Evolutionary conservation across 2,888 invertebrate genomes (phyloP), one percentile per base, ranked within the genome.

Genomic region (Hypomecis punctinalis): DNA sequence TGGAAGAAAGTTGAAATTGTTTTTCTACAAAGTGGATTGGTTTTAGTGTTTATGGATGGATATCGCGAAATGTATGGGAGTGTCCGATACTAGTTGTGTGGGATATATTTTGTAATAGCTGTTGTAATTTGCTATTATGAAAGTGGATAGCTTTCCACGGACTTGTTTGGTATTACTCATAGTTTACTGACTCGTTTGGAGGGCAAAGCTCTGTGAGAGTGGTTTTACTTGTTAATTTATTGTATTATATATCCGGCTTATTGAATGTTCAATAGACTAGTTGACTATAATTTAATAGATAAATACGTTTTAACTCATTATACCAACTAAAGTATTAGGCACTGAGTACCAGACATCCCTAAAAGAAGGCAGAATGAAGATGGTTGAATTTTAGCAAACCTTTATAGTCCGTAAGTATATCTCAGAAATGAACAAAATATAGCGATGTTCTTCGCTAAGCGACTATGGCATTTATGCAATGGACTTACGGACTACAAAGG

Each of bases 121-220:
- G 66, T 66, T 64, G 62, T 64, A 68, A 55, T 56, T 68, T 48
- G 54, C 47, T 71, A 63, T 68, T 70, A 71, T 61, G 68, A 68
- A 69, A 71, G 58, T 54, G 9, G 53, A 60, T 64, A 35, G 39
- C 60, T 64, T 64, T 64, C 55, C 51, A 35, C 55, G 6, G 52
- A 36, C 58, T 49, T 40, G 54, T 56, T 57, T 52, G 35, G 23
- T 13, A 51, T 58, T 58, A 59, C 37, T 59, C 51, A 59, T 36
- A 43, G 42, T 23, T 9, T 45, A 35, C 37, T 11, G 33, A 40
- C 56, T 39, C 11, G 56, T 56, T 47, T 55, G 8, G 55, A 46
- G 55, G 55, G 45, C 55, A 45, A 43, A 55, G 35, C 55, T 45
- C 13, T 43, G 8, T 23, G 33, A 45, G 33, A 48, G 40, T 33